Evolutionary conservation across 2,888 invertebrate species (phyloP).

Genomic region (Eucriotettix oculatus): DNA sequence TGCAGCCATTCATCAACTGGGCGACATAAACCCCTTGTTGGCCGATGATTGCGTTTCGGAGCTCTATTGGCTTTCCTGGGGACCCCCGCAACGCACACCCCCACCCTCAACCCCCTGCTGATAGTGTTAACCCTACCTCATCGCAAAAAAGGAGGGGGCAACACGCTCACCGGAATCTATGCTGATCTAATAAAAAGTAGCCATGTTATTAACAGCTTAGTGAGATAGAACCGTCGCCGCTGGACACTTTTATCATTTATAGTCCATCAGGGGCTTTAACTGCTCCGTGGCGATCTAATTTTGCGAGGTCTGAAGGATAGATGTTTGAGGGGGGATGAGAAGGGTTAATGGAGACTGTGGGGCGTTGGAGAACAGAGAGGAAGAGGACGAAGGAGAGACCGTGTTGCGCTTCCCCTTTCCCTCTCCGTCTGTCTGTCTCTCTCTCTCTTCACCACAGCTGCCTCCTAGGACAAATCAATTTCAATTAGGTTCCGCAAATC

Average conservation of each 20-base stretch:
- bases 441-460: conserved; percentile 1
- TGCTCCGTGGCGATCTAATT: conserved; percentile 1
- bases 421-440: neutral
- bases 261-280: neutral
- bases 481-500: conserved; percentile 14
- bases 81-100: no score
- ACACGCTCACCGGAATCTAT: neutral
- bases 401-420: conserved; percentile 1
- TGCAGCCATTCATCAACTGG: neutral
- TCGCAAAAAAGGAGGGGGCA: neutral
- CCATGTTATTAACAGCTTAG: neutral
- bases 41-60: neutral
- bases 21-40: neutral
- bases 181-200: neutral
- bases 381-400: conserved; percentile 5
- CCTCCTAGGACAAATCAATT: conserved; percentile 13
- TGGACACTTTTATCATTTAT: neutral
- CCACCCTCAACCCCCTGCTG: no score
- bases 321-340: neutral
- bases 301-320: neutral
- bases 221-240: neutral
- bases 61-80: neutral
- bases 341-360: neutral
- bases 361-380: conserved; percentile 1
- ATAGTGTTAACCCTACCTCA: neutral